Evolutionary conservation across 2,888 invertebrate species (phyloP), one percentile per base, ranked within the genome.

Genomic region (Leptopilina drosophilae): DNA sequence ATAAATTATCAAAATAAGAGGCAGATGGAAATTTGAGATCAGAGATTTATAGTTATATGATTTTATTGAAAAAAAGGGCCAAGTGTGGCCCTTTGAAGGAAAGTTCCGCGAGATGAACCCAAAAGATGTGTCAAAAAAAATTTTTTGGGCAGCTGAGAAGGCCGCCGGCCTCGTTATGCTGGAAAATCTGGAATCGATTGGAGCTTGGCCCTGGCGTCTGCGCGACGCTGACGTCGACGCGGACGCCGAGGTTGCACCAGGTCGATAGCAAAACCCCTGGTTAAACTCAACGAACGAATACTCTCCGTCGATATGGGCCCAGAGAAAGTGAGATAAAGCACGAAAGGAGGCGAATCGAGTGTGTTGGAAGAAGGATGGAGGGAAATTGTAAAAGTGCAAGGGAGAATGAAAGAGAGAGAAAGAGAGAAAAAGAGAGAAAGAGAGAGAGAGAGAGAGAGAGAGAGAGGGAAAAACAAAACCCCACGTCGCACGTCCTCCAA

Each of bases 181-280:
- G 88, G 90, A 88, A 90, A 91, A 90, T 91, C 90, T 88, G 89
- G 89, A 90, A 90, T 91, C 90, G 90, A 91, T 91, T 88, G 90
- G 84, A 87, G 73, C 56, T 53, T 84, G 42, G 87, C 83, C 84
- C 86, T 84, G 87, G 90, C 90, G 91, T 88, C 90, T 90, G 90
- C 87, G 91, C 89, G 87, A 86, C 89, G 87, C 85, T 85, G 84
- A 88, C 87, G 88, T 89, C 88, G 88, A 89, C 88, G 87, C 89
- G 87, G 88, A 88, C 88, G 88, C 88, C 87, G 88, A 87, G 86
- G 87, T 87, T 88, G 86, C 87, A 87, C 88, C 88, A 89, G 91
- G 91, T 91, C 92, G 92, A 91, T 91, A 90, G 88, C 87, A 83
- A 86, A 89, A 89, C 89, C 89, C 89, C 90, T 88, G 90, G 90